Conservation (phyloP, 2,113 vertebrate genomes). For the Neodon shergylaensis region DNA sequence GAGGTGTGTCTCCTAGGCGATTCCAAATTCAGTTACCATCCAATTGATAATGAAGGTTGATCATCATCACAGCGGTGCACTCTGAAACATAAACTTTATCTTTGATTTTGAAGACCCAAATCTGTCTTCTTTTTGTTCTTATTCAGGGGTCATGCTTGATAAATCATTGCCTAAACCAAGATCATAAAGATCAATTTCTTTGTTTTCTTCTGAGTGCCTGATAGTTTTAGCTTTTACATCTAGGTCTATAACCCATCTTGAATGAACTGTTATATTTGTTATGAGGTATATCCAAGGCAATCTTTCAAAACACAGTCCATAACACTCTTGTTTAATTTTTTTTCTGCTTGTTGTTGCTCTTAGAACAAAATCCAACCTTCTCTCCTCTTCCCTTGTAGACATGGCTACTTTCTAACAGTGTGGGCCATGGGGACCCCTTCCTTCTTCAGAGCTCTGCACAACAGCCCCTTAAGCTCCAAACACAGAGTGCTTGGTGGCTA, state of each 20-base stretch:
- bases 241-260: background rate
- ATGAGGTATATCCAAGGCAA: background rate
- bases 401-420: background rate
- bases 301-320: background rate
- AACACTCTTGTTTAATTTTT: background rate
- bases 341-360: background rate
- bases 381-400: background rate
- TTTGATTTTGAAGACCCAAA: constrained; percentile 20
- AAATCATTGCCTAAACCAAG: background rate
- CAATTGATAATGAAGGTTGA: background rate
- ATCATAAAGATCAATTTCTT: background rate
- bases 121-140: background rate
- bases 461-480: background rate
- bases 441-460: background rate
- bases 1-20: background rate
- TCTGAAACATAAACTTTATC: background rate
- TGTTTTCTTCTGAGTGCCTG: background rate
- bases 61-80: no score
- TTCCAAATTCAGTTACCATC: no score
- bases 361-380: background rate
- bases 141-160: background rate
- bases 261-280: background rate
- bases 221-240: background rate
- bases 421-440: background rate
- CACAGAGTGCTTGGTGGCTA: background rate